Conservation (phyloP, 1,140 invertebrate genomes). For the Battus philenor region DNA sequence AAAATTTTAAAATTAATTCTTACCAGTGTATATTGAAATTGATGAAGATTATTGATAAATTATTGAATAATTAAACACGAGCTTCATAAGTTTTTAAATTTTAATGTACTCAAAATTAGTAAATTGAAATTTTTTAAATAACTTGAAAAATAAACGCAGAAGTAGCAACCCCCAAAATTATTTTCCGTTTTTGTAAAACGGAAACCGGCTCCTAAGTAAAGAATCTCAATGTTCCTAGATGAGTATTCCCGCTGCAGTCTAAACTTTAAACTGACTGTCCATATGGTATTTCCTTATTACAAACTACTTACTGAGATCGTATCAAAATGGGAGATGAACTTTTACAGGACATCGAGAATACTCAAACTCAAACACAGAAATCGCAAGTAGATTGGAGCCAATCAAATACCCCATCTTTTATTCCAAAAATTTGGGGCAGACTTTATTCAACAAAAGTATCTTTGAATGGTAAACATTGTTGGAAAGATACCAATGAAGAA, state of each 20-base stretch:
- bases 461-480: conserved; percentile 38
- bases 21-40: too few species aligned
- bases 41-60: too few species aligned
- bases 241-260: background rate
- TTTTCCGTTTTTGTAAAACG: too few species aligned
- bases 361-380: conserved; percentile 70
- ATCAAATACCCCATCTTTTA: conserved; percentile 47
- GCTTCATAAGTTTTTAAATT: too few species aligned
- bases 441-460: conserved; percentile 54
- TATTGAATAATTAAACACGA: too few species aligned
- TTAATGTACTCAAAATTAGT: too few species aligned
- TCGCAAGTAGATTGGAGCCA: conserved; percentile 70
- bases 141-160: too few species aligned
- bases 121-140: too few species aligned
- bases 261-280: conserved; percentile 1
- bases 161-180: too few species aligned
- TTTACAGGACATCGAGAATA: conserved; percentile 42
- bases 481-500: conserved; percentile 30
- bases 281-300: background rate
- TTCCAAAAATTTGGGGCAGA: conserved; percentile 69
- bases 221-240: too few species aligned
- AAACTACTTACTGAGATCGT: conserved; percentile 2
- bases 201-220: too few species aligned
- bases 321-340: conserved; percentile 48
- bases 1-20: too few species aligned